These are phyloP conservation scores for Haplotaxodon microlepis DNA, from an alignment of 2,113 vertebrate genomes.

Conservation along the genomic window DNA sequence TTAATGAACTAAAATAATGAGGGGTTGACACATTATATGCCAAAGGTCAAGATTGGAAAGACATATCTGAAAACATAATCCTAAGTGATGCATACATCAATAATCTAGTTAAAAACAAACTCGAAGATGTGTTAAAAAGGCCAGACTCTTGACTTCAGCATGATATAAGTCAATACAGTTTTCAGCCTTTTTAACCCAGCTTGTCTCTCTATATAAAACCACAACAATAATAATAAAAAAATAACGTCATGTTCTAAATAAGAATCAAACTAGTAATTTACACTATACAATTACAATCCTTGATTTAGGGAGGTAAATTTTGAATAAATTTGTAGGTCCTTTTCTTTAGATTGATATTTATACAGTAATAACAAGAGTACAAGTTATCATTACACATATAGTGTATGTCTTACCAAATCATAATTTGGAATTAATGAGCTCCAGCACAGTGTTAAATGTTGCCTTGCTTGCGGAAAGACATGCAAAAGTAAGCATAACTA, in stretches of 20 bases:
- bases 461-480: background rate
- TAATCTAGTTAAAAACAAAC: background rate
- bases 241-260: background rate
- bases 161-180: background rate
- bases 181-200: background rate
- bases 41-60: background rate
- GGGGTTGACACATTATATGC: background rate
- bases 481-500: accelerated
- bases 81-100: background rate
- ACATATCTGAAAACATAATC: background rate
- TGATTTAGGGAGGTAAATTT: background rate
- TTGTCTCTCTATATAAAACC: background rate
- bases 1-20: background rate
- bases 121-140: background rate
- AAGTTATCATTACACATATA: background rate
- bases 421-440: background rate
- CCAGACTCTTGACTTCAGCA: background rate
- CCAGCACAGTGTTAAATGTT: background rate
- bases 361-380: background rate
- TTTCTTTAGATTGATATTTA: background rate
- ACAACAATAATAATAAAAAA: background rate
- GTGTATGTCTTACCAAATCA: background rate
- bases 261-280: background rate
- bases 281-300: background rate
- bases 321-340: background rate